Conservation (phyloP, 1,140 invertebrate genomes). For the Littorina saxatilis region DNA sequence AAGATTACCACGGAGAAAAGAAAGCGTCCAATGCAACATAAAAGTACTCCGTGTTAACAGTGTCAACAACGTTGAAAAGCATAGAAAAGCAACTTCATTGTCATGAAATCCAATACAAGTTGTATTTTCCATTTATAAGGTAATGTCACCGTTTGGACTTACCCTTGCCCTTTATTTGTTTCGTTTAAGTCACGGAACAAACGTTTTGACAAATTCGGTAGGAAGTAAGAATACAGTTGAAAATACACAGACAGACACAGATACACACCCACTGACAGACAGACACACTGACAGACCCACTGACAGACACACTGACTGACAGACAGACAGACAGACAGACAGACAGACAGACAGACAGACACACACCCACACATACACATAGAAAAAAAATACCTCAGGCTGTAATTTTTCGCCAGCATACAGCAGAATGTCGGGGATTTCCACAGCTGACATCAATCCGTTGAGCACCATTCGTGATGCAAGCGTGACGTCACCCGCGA, state of each 20-base stretch:
- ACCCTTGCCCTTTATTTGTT: no score
- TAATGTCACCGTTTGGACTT: no score
- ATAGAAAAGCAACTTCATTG: no score
- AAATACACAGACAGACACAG: not conserved
- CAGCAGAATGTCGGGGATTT: not conserved
- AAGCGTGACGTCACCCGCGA: slow-evolving; percentile 9
- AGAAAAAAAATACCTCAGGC: not conserved
- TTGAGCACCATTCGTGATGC: not conserved
- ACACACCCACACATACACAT: not conserved
- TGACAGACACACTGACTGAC: no score
- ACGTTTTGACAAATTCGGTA: no score
- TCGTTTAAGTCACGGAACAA: no score
- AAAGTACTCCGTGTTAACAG: no score
- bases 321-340: not conserved
- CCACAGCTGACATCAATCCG: not conserved
- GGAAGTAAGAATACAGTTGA: not conserved
- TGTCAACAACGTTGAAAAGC: no score
- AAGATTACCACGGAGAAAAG: no score
- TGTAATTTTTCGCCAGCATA: not conserved
- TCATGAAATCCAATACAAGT: no score
- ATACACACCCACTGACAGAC: not conserved
- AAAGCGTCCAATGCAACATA: no score
- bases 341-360: not conserved
- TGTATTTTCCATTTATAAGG: no score
- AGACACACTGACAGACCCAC: not conserved